phyloP scores from a whole-genome alignment of 30 jellyfish, hydroid and myxozoan genomes.

The Hydractinia symbiolongicarpus region DNA sequence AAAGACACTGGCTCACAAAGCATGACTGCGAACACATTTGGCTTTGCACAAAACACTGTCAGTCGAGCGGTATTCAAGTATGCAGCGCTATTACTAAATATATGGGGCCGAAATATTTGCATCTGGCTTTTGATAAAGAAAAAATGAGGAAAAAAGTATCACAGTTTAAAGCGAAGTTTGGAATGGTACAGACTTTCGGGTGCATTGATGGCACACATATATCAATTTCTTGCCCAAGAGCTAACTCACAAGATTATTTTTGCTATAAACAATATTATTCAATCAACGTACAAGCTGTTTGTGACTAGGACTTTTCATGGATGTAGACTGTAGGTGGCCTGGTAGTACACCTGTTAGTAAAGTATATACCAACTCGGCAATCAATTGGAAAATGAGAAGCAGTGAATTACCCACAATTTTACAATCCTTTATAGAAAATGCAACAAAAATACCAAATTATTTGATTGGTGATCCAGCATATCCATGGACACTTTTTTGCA shows the following conservation, averaged over 20 bases:
- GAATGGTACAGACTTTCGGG: conserved; percentile 36
- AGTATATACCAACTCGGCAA: conserved; percentile 7
- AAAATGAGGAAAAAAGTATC: background rate
- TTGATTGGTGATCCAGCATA: background rate
- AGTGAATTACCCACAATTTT: conserved; percentile 44
- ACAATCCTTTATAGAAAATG: background rate
- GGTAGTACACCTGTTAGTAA: no score
- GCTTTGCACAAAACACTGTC: background rate
- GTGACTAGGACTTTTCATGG: background rate
- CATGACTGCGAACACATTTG: conserved; percentile 11
- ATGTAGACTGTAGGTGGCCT: conserved; percentile 27
- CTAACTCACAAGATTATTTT: background rate
- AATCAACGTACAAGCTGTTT: conserved; percentile 21
- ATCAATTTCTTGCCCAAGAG: conserved; percentile 17
- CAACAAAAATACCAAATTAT: background rate
- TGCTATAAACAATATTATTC: background rate
- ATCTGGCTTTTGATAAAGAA: background rate
- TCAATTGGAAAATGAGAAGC: conserved; percentile 17
- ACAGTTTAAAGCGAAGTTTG: background rate
- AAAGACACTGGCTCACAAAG: background rate
- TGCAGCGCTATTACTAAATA: background rate
- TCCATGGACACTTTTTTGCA: no score
- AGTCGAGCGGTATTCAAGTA: background rate
- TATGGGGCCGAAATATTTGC: background rate
- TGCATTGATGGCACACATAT: conserved; percentile 50